Conservation (phyloP, 2,797 vertebrate genomes). For the Spondyliosoma cantharus region DNA sequence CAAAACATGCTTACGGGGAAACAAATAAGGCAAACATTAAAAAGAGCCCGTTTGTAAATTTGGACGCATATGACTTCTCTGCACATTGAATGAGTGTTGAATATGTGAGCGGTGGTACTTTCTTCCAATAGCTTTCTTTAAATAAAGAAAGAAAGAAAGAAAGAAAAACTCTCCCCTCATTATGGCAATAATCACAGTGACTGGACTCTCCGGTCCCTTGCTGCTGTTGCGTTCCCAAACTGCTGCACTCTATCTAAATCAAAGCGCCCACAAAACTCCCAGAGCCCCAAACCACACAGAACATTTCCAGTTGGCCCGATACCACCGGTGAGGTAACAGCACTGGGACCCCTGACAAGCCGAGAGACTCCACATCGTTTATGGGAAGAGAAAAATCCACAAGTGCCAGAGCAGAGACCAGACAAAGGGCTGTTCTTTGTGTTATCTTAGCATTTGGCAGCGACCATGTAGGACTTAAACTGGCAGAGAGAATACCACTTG, state of each 20-base stretch:
- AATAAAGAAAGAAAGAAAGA: too few species aligned
- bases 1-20: constrained; percentile 49
- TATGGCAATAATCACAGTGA: constrained; percentile 51
- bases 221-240: constrained; percentile 62
- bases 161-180: constrained; percentile 46
- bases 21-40: constrained; percentile 60
- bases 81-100: constrained; percentile 33
- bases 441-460: constrained; percentile 50
- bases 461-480: background rate
- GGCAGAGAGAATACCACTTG: constrained; percentile 8
- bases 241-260: constrained; percentile 76
- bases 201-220: constrained; percentile 36
- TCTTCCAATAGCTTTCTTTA: constrained; percentile 26
- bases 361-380: constrained; percentile 68
- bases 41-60: constrained; percentile 52
- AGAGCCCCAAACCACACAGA: constrained; percentile 77
- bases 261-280: constrained; percentile 81
- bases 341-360: constrained; percentile 76
- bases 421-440: constrained; percentile 67
- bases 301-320: constrained; percentile 84
- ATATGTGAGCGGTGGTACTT: constrained; percentile 27
- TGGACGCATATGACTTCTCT: background rate
- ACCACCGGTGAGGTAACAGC: constrained; percentile 81
- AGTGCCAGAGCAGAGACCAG: constrained; percentile 60
- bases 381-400: constrained; percentile 64